Evolutionary conservation across 2,113 vertebrate genomes (phyloP).

Genomic region (Poecilia latipinna): DNA sequence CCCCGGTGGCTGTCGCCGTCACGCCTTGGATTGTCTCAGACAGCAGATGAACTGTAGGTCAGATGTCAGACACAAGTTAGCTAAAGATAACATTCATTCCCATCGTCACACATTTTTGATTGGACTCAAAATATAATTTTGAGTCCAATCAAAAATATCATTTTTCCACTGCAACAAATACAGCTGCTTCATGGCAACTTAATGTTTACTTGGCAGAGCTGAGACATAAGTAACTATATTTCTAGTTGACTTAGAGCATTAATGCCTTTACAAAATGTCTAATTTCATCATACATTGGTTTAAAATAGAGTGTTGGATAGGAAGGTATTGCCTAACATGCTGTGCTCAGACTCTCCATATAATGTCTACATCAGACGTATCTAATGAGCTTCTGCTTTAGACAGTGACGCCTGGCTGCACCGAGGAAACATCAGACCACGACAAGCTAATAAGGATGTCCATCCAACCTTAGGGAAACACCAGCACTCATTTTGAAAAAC

Average conservation of each 20-base stretch:
- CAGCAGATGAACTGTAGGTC: slow-evolving; percentile 89
- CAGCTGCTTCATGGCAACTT: not conserved
- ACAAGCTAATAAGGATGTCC: slow-evolving; percentile 49
- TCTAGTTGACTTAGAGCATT: not conserved
- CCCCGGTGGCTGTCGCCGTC: slow-evolving; percentile 90
- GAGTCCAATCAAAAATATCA: not conserved
- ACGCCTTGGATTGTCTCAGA: slow-evolving; percentile 97
- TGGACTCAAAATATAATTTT: not conserved
- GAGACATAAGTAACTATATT: not conserved
- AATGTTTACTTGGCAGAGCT: not conserved
- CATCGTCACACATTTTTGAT: not conserved
- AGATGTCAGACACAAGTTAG: slow-evolving; percentile 47
- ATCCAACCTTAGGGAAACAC: slow-evolving; percentile 33
- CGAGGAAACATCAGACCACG: slow-evolving; percentile 32
- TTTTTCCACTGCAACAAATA: not conserved
- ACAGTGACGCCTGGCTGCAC: slow-evolving; percentile 13
- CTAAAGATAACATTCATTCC: not conserved
- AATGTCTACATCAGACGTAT: slow-evolving; percentile 54
- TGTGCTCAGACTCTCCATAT: slow-evolving; percentile 27
- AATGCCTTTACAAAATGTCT: not conserved
- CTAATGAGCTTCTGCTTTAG: slow-evolving; percentile 58
- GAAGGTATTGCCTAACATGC: slow-evolving; percentile 8
- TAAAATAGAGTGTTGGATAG: slow-evolving; percentile 18
- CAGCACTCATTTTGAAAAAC: slow-evolving; percentile 26
- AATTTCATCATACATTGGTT: slow-evolving; percentile 8